Conservation (phyloP, 64 coral and sea anemone genomes). For the Montipora capricornis region DNA sequence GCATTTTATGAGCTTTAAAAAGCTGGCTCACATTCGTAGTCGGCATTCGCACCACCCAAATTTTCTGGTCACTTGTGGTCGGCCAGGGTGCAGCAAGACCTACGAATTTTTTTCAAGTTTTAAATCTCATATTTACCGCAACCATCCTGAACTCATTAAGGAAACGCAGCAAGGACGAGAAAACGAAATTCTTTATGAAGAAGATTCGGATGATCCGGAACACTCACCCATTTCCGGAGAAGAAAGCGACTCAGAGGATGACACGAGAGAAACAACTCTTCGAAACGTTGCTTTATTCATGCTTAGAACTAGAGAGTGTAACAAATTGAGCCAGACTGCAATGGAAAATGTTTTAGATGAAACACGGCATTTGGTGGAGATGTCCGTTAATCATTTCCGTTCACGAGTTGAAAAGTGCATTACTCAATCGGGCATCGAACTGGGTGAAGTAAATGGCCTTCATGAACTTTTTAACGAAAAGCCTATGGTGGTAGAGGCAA, state of each 20-base stretch:
- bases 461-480: slow-evolving; percentile 19
- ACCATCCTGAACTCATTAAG: not conserved
- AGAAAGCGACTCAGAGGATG: not conserved
- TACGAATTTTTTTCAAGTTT: not conserved
- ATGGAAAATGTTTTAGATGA: slow-evolving; percentile 23
- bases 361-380: not conserved
- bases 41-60: not conserved
- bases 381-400: not conserved
- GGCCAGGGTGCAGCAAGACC: not conserved
- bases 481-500: not conserved
- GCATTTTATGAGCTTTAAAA: not conserved
- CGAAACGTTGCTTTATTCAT: not conserved
- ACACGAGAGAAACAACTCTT: not conserved
- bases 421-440: slow-evolving; percentile 28
- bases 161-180: not conserved
- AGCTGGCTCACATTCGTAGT: not conserved
- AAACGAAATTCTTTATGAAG: not conserved
- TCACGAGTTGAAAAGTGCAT: slow-evolving; percentile 13
- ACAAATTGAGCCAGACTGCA: slow-evolving; percentile 22
- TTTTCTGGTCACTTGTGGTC: not conserved
- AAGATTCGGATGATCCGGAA: not conserved
- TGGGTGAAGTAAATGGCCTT: slow-evolving; percentile 17
- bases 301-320: slow-evolving; percentile 1
- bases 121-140: not conserved
- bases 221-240: not conserved